phyloP scores from a whole-genome alignment of 2,888 invertebrate genomes.

The Dinocampus coccinellae region DNA sequence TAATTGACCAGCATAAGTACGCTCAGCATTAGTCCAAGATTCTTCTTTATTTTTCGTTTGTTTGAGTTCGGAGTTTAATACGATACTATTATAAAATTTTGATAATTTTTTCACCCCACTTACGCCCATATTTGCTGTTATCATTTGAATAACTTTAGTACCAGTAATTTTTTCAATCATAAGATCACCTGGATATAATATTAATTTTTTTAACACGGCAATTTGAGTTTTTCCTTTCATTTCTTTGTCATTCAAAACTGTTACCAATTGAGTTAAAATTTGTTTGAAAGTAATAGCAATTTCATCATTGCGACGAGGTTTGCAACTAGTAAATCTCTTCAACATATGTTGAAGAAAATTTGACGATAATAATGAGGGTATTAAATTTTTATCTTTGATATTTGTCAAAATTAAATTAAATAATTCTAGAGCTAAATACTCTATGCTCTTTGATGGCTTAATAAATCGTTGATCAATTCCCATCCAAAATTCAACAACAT shows the following conservation, averaged over 20 bases:
- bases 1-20: conserved; percentile 76
- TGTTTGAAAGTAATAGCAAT: conserved; percentile 74
- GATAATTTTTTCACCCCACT: conserved; percentile 77
- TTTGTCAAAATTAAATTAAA: conserved; percentile 73
- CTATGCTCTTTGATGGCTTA: conserved; percentile 74
- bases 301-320: conserved; percentile 73
- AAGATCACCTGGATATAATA: conserved; percentile 79
- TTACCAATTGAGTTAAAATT: conserved; percentile 71
- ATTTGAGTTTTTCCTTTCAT: conserved; percentile 73
- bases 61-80: conserved; percentile 73
- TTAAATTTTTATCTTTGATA: conserved; percentile 69
- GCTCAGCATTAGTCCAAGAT: conserved; percentile 78
- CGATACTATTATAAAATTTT: conserved; percentile 75
- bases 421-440: conserved; percentile 75
- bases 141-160: conserved; percentile 75
- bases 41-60: conserved; percentile 71
- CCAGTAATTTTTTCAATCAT: conserved; percentile 82
- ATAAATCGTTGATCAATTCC: conserved; percentile 70
- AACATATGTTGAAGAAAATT: conserved; percentile 78
- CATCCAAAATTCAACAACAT: conserved; percentile 73
- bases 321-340: conserved; percentile 75
- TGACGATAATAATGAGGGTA: conserved; percentile 75
- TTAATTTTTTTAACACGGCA: conserved; percentile 74
- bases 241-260: conserved; percentile 71
- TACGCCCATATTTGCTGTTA: conserved; percentile 74